Evolutionary conservation across 2,797 vertebrate genomes (phyloP), one percentile per base, ranked within the genome.

Genomic region (Morelia viridis): DNA sequence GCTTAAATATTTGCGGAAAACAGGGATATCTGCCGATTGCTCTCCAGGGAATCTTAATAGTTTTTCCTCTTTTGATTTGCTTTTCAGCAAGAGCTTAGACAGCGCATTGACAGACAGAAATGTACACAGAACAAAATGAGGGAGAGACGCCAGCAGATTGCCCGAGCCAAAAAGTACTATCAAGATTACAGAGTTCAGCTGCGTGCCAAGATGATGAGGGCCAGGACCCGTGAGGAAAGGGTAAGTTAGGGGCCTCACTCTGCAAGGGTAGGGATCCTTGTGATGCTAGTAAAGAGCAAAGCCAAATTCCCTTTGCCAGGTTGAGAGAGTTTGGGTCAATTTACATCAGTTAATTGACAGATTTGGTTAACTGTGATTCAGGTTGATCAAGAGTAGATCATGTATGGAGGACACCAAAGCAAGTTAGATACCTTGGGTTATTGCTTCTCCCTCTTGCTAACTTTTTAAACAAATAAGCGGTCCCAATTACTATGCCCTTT

Each of bases 221-320:
- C 98, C 0, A 98, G 98, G 95, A 99, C 98, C 17, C 98, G 97
- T 35, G 99, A 99, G 96, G 99, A 99, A 97, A 97, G 94, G 98
- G 99, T 99, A 96, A 94, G 97, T 90, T 0, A 1, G 1, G 46
- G 10, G 9, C 7, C 85, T 62, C 53, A 53, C 68, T 90, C 89
- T 89, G 28, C 60, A 86, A 0, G 68, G 0, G 22, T 0, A 0
- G 26, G 46, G 50, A 4, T 85, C 87, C 3, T 35, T 89, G n/a
- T 8, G 68, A 56, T 26, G 4, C 11, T 62, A 24, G 22, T 6
- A 46, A 26, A 53, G 13, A 56, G 19, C 0, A n/a, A n/a, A 84
- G 76, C 10, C 57, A 22, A 87, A 31, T 31, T 12, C 24, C 1
- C 26, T 57, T 85, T 5, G 4, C 50, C 53, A 28, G 61, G 6